Conservation (phyloP, 2,797 vertebrate species). For the Rachycentron canadum region DNA sequence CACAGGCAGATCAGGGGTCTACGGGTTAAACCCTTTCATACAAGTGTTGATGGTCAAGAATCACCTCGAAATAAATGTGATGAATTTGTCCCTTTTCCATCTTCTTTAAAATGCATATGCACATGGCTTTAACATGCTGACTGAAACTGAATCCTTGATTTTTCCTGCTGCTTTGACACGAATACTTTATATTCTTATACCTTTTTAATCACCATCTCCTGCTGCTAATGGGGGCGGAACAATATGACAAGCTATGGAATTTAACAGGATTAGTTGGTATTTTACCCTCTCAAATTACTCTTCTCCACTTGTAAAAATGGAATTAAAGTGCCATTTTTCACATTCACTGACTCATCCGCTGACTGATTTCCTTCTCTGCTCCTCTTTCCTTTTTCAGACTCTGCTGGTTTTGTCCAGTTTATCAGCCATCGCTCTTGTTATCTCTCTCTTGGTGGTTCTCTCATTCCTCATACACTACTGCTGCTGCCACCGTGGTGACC, state of each 20-base stretch:
- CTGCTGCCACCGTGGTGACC: conserved; percentile 88
- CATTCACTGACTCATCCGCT: conserved; percentile 51
- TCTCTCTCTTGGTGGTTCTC: conserved; percentile 86
- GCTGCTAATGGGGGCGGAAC: conserved; percentile 51
- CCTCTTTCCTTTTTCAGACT: conserved; percentile 78
- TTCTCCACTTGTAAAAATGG: conserved; percentile 47
- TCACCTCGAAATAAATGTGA: neutral
- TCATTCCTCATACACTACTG: conserved; percentile 89
- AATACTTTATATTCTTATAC: conserved; percentile 26
- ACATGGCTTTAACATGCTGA: neutral
- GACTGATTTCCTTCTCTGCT: neutral
- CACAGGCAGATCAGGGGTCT: conserved; percentile 26
- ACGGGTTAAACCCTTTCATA: conserved; percentile 39
- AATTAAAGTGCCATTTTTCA: conserved; percentile 50
- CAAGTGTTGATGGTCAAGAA: conserved; percentile 10
- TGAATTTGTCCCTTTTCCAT: neutral
- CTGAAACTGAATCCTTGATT: conserved; percentile 9
- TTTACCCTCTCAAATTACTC: conserved; percentile 42
- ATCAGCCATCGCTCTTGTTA: conserved; percentile 84
- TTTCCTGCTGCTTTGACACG: neutral
- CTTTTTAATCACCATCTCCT: conserved; percentile 58
- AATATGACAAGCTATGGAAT: conserved; percentile 45
- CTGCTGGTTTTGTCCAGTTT: conserved; percentile 85
- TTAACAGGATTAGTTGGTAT: conserved; percentile 63
- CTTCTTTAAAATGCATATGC: neutral